These are phyloP conservation scores for Borostomias antarcticus DNA, from an alignment of 2,797 vertebrate genomes.

Conservation along the genomic window DNA sequence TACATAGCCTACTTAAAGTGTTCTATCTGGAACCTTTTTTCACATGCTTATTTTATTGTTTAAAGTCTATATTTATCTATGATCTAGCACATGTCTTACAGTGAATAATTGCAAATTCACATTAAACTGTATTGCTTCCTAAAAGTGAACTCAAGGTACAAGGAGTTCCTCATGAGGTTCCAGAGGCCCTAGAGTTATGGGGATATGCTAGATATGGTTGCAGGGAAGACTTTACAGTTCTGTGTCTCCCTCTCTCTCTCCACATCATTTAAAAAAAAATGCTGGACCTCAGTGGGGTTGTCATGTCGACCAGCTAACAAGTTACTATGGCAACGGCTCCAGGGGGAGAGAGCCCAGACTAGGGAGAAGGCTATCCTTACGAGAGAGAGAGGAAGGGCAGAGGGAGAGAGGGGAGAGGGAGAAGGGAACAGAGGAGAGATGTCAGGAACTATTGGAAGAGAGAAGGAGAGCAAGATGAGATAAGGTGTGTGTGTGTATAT, in stretches of 20 bases:
- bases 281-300: conserved; percentile 76
- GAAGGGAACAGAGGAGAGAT: conserved; percentile 60
- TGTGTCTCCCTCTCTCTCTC: conserved; percentile 32
- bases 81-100: too few species aligned
- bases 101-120: too few species aligned
- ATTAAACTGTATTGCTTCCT: too few species aligned
- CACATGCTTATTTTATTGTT: too few species aligned
- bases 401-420: conserved; percentile 35
- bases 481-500: conserved; percentile 3
- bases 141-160: too few species aligned
- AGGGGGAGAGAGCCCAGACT: conserved; percentile 76
- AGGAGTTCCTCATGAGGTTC: too few species aligned
- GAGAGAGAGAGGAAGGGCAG: conserved; percentile 50
- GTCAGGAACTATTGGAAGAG: conserved; percentile 53
- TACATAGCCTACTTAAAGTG: too few species aligned
- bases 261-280: conserved; percentile 59
- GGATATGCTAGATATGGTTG: too few species aligned
- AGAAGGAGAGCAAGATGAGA: conserved; percentile 58
- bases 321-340: conserved; percentile 82
- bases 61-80: too few species aligned
- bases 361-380: conserved; percentile 75
- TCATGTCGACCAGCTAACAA: conserved; percentile 79
- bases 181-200: too few species aligned
- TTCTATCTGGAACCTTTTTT: too few species aligned
- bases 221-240: too few species aligned